Conservation (phyloP, 2,113 vertebrate genomes). For the Seriola rivoliana region DNA sequence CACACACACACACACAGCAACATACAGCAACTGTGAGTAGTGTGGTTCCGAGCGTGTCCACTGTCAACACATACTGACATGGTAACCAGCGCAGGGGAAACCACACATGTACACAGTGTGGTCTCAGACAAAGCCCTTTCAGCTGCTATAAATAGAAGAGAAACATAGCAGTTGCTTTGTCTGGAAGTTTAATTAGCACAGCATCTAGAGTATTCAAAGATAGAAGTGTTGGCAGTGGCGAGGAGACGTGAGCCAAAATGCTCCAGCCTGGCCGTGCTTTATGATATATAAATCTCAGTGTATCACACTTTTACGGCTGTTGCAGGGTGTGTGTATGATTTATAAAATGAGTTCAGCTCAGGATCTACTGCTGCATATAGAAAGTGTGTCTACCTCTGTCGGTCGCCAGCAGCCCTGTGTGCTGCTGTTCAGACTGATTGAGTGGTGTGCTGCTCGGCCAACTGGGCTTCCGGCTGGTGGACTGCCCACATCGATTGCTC, state of each 20-base stretch:
- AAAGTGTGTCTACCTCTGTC: constrained; percentile 53
- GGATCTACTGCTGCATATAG: constrained; percentile 49
- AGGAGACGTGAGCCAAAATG: constrained; percentile 18
- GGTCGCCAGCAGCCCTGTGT: constrained; percentile 55
- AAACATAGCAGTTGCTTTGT: constrained; percentile 59
- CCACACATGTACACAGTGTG: constrained; percentile 52
- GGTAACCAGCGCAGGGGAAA: constrained; percentile 48
- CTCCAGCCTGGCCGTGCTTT: constrained; percentile 11
- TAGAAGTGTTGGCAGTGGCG: constrained; percentile 34
- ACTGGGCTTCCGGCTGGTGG: constrained; percentile 73
- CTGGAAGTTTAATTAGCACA: constrained; percentile 64
- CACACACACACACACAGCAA: too few species aligned
- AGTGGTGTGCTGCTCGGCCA: constrained; percentile 61
- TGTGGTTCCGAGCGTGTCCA: constrained; percentile 55
- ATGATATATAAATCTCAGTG: constrained; percentile 32
- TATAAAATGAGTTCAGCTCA: constrained; percentile 33
- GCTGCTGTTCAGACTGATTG: constrained; percentile 73
- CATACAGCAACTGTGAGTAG: constrained; percentile 13
- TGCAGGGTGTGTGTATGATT: constrained; percentile 35
- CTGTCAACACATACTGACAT: constrained; percentile 59
- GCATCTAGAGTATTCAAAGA: constrained; percentile 55
- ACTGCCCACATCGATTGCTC: constrained; percentile 69
- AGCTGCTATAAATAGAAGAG: constrained; percentile 56
- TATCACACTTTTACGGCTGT: constrained; percentile 37
- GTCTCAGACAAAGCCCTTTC: constrained; percentile 62